phyloP scores from a whole-genome alignment of 2,888 invertebrate species.

The Calameuta idolon region DNA sequence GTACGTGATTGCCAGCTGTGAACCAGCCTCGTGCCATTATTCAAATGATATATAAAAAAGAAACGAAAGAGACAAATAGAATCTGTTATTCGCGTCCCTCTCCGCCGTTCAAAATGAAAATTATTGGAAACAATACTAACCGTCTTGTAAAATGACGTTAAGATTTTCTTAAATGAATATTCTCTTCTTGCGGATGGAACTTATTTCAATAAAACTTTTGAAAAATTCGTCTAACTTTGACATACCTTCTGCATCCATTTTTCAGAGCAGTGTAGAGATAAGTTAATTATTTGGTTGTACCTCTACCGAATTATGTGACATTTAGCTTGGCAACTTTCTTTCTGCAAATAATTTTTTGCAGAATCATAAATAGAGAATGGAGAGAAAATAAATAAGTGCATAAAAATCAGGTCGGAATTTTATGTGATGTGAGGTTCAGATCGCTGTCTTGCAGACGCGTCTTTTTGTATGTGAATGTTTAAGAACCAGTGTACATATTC shows the following conservation, averaged over 20 bases:
- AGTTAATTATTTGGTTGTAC: background rate
- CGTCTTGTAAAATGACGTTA: background rate
- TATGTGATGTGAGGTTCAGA: background rate
- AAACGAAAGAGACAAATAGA: background rate
- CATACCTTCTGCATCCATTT: background rate
- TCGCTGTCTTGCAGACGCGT: background rate
- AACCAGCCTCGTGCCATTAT: background rate
- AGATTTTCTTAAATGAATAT: background rate
- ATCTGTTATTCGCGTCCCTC: background rate
- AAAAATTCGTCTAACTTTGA: background rate
- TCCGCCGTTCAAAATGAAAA: background rate
- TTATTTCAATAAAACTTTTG: background rate
- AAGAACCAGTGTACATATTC: constrained; percentile 4
- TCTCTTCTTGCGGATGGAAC: background rate
- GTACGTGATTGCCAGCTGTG: background rate
- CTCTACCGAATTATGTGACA: background rate
- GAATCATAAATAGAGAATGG: background rate
- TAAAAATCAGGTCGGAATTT: background rate
- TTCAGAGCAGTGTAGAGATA: background rate
- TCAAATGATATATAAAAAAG: background rate
- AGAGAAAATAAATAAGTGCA: background rate
- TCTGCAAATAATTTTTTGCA: background rate
- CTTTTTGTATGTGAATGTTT: constrained; percentile 6
- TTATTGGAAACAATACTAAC: background rate
- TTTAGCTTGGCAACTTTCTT: background rate